Conservation (phyloP, 2,113 vertebrate genomes). For the Narcine bancroftii region DNA sequence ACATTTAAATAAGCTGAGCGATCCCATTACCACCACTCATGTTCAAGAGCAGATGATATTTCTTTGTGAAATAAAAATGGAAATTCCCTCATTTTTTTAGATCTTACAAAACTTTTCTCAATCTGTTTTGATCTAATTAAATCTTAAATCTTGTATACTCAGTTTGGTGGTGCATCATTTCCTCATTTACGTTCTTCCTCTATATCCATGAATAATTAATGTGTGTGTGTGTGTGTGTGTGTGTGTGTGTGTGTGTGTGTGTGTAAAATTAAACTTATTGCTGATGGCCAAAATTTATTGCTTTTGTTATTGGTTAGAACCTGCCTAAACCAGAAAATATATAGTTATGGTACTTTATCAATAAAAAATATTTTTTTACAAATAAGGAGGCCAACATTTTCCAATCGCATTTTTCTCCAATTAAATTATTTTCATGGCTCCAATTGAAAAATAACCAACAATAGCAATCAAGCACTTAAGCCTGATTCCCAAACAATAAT, state of each 20-base stretch:
- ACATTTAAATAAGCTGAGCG: not conserved
- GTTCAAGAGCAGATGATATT: not conserved
- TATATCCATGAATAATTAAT: too few relatives aligned
- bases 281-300: not conserved
- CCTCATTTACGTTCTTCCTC: not conserved
- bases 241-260: too few relatives aligned
- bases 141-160: not conserved
- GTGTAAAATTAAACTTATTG: not conserved
- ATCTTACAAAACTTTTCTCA: not conserved
- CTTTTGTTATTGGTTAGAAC: not conserved
- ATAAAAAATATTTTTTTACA: not conserved
- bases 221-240: too few relatives aligned
- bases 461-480: not conserved
- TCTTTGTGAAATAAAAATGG: not conserved
- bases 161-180: not conserved
- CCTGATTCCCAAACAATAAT: not conserved
- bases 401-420: not conserved
- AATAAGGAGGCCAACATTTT: not conserved
- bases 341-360: not conserved
- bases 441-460: not conserved
- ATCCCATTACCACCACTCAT: not conserved
- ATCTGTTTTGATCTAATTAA: not conserved
- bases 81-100: not conserved
- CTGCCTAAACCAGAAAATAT: not conserved
- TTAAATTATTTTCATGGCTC: conserved; percentile 32